Evolutionary conservation across 2,113 vertebrate species (phyloP).

Genomic region (Microtus ochrogaster): DNA sequence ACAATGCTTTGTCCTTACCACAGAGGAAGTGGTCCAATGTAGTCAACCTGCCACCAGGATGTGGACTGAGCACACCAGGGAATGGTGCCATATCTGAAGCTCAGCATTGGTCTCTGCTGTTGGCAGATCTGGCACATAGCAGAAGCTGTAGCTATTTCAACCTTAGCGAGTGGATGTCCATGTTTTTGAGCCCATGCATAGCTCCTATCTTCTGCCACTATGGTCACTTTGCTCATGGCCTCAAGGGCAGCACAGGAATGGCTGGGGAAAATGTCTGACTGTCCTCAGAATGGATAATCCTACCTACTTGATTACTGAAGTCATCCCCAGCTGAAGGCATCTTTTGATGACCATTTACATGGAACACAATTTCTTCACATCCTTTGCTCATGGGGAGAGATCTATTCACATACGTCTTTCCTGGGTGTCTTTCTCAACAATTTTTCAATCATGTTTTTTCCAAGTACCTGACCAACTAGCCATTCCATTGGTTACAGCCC

Average conservation of each 20-base stretch:
- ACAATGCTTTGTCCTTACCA: not conserved
- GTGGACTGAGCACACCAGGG: not conserved
- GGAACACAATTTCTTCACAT: not conserved
- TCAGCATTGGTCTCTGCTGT: not conserved
- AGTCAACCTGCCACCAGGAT: not conserved
- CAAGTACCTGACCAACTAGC: not conserved
- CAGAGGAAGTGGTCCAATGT: not conserved
- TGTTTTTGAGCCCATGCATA: not conserved
- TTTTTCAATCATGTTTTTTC: not conserved
- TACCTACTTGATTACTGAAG: not conserved
- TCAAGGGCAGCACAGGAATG: not conserved
- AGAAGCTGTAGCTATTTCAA: not conserved
- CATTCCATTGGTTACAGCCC: not conserved
- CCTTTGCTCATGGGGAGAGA: not conserved
- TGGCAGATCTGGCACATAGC: not conserved
- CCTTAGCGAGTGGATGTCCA: not conserved
- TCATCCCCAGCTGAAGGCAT: not conserved
- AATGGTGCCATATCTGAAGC: not conserved
- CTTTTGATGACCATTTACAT: not conserved
- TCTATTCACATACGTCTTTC: not conserved
- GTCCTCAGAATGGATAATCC: not conserved
- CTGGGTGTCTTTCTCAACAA: not conserved
- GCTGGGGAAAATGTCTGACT: not conserved
- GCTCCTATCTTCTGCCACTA: not conserved
- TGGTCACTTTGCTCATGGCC: not conserved